Evolutionary conservation across 2,888 invertebrate genomes (phyloP).

Genomic region (Adelognathus sp.): DNA sequence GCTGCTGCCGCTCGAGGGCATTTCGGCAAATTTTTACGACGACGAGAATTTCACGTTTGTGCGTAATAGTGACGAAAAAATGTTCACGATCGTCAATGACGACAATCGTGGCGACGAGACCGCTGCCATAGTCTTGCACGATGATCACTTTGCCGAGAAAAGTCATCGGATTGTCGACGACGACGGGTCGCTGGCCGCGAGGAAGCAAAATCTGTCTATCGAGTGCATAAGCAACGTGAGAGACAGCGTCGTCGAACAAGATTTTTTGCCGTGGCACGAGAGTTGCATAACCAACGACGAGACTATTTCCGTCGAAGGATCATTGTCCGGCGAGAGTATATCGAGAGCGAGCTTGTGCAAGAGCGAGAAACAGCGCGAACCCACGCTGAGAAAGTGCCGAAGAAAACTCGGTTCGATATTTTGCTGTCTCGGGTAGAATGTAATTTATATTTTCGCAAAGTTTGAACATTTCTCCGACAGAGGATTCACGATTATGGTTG

Average conservation of each 20-base stretch:
- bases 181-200: not conserved
- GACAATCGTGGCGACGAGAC: not conserved
- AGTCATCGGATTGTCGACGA: not conserved
- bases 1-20: slow-evolving; percentile 56
- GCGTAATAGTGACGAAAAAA: slow-evolving; percentile 1
- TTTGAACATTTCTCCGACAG: no score
- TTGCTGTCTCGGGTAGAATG: slow-evolving; percentile 56
- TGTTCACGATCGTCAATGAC: slow-evolving; percentile 27
- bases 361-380: slow-evolving; percentile 30
- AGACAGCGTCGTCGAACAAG: not conserved
- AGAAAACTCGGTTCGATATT: slow-evolving; percentile 50
- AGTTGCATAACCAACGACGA: slow-evolving; percentile 38
- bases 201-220: not conserved
- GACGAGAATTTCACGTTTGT: slow-evolving; percentile 23
- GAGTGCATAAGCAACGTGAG: not conserved
- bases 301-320: slow-evolving; percentile 58
- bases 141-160: slow-evolving; percentile 32
- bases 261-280: slow-evolving; percentile 58
- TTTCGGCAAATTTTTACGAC: slow-evolving; percentile 29
- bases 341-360: slow-evolving; percentile 46
- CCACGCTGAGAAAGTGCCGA: slow-evolving; percentile 36
- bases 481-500: no score
- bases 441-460: not conserved
- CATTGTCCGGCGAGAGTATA: slow-evolving; percentile 57
- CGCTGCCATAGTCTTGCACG: slow-evolving; percentile 8